Conservation (phyloP, 2,888 invertebrate species). For the Rhyacophila evoluta region DNA sequence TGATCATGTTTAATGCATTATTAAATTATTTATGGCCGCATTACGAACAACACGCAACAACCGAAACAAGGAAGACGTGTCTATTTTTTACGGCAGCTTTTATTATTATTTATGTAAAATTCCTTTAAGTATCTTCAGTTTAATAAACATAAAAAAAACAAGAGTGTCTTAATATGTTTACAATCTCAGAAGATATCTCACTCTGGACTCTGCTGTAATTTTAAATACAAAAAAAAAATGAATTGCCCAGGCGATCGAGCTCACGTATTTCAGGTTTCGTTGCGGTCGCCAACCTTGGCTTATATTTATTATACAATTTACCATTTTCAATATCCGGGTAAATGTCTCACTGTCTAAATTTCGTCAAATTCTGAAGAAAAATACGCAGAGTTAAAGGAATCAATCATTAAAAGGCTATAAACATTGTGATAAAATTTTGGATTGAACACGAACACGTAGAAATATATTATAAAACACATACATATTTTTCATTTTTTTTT, state of each 20-base stretch:
- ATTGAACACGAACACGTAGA: too few species aligned
- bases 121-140: background rate
- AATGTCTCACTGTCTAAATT: too few species aligned
- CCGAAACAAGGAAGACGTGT: background rate
- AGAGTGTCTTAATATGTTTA: background rate
- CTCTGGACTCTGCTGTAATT: constrained; percentile 39
- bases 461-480: too few species aligned
- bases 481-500: too few species aligned
- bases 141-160: background rate
- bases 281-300: constrained; percentile 31
- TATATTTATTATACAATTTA: too few species aligned
- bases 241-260: constrained; percentile 43
- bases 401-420: too few species aligned
- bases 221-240: constrained; percentile 49
- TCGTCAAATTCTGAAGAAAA: too few species aligned
- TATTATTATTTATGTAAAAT: background rate
- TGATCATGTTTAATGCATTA: background rate
- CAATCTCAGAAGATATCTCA: constrained; percentile 15
- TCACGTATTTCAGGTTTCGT: constrained; percentile 40
- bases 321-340: too few species aligned
- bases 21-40: background rate
- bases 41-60: background rate
- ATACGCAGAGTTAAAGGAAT: too few species aligned
- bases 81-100: background rate
- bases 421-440: too few species aligned